phyloP scores from a whole-genome alignment of 2,113 vertebrate genomes.

The Vidua macroura region DNA sequence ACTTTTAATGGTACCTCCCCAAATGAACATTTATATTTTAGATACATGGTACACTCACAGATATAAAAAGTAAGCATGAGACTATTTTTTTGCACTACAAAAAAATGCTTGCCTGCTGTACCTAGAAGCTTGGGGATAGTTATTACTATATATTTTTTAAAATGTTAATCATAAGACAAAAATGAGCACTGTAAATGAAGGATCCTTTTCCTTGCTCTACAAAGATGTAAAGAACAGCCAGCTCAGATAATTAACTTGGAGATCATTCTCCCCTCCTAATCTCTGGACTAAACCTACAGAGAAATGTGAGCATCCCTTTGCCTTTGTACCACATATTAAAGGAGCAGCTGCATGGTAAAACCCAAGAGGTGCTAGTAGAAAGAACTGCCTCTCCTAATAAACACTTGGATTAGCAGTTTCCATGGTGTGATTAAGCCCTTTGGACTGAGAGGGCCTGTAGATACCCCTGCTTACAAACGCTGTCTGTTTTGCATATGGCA shows the following conservation, averaged over 20 bases:
- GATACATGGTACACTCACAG: not conserved
- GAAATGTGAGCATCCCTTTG: not conserved
- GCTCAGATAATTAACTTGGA: not conserved
- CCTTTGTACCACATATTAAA: not conserved
- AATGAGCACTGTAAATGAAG: not conserved
- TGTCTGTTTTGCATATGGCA: not conserved
- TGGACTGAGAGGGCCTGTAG: not conserved
- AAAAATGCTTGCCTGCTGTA: not conserved
- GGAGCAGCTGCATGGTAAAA: not conserved
- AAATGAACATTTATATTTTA: slow-evolving; percentile 33
- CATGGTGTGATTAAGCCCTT: not conserved
- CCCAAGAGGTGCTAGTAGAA: not conserved
- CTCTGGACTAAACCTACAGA: not conserved
- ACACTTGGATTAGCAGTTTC: not conserved
- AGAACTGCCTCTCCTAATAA: not conserved
- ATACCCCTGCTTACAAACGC: not conserved
- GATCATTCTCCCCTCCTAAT: not conserved
- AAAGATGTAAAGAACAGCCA: not conserved
- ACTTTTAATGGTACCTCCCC: slow-evolving; percentile 24
- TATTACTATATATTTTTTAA: not conserved
- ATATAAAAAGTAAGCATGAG: slow-evolving; percentile 2
- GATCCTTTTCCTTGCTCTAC: not conserved
- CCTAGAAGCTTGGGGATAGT: not conserved
- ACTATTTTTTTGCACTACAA: not conserved
- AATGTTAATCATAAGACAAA: not conserved